Evolutionary conservation across 2,797 vertebrate species (phyloP), one percentile per base, ranked within the genome.

Genomic region (Rousettus madagascariensis): DNA sequence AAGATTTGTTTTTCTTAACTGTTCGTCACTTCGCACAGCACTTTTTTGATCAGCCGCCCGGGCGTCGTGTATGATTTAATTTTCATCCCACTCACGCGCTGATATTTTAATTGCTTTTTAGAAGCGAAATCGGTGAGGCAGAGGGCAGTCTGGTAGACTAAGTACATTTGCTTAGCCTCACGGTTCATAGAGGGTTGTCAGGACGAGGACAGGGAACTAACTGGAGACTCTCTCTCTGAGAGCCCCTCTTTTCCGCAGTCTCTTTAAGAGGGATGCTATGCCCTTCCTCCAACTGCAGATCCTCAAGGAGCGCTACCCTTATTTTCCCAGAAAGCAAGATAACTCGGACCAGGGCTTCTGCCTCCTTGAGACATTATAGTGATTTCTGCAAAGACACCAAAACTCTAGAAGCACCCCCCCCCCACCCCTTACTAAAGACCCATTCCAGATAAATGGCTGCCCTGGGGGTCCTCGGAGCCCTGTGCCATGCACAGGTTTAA

Each of bases 401-500:
- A 72, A 28, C 17, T 10, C 11, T 75, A 12, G 59, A 51, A 49
- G 10, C 11, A 5, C 5, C 3, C 11, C 12, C 13, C 3, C 11
- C 12, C 11, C 1, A 10, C 59, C 49, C 49, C 57, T 94, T 78
- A 5, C 33, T n/a, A 12, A 63, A 55, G 55, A 55, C 53, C 53
- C 49, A 1, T 46, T 43, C 26, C 65, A 46, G 57, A 16, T 5
- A 16, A 8, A 4, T 33, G 63, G 51, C 24, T 66, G 46, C 22
- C 11, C 59, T 0, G 16, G 72, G 4, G 10, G 9, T 5, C 51
- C 41, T 57, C 4, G 2, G 57, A 36, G 59, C 75, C 38, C 53
- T 30, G 63, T 8, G 17, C 30, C 16, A 0, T 11, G 10, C 15
- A 17, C 5, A 11, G 59, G 13, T 3, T 0, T 26, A 65, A 59